Evolutionary conservation across 2,888 invertebrate species (phyloP).

Genomic region (Diplolepis rosae): DNA sequence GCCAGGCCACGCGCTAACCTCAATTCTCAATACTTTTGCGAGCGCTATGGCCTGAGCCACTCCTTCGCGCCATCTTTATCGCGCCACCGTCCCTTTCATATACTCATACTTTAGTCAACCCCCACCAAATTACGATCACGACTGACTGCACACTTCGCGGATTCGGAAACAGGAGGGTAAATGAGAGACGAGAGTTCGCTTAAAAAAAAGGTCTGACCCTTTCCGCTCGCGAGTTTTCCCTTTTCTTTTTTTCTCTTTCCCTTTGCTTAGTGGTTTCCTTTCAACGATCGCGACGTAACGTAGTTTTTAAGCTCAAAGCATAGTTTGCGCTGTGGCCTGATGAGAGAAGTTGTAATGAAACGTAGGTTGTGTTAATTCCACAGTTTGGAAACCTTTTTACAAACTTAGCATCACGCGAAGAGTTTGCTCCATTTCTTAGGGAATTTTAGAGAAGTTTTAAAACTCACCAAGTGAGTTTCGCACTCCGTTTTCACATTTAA

Average conservation of each 20-base stretch:
- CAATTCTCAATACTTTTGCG: not conserved
- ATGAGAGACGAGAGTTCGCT: conserved; percentile 9
- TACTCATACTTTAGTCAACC: not conserved
- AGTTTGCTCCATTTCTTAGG: too few species aligned
- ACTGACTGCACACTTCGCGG: not conserved
- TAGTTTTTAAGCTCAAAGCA: not conserved
- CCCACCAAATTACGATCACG: conserved; percentile 3
- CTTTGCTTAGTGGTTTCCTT: not conserved
- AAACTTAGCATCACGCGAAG: not conserved
- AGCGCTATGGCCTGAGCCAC: not conserved
- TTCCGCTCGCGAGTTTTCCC: not conserved
- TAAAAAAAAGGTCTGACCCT: not conserved
- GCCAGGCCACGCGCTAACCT: conserved; percentile 11
- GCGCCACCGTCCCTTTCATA: not conserved
- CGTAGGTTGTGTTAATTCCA: not conserved
- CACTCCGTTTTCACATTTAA: too few species aligned
- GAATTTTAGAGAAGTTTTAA: not conserved
- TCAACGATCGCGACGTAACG: not conserved
- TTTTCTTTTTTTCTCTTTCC: not conserved
- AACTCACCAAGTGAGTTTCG: not conserved
- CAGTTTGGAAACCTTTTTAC: not conserved
- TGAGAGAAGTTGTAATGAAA: not conserved
- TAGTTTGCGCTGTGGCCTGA: not conserved
- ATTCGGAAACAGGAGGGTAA: conserved; percentile 1
- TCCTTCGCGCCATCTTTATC: not conserved